Evolutionary conservation across 2,888 invertebrate species (phyloP).

Genomic region (Dysmachus trigonus): DNA sequence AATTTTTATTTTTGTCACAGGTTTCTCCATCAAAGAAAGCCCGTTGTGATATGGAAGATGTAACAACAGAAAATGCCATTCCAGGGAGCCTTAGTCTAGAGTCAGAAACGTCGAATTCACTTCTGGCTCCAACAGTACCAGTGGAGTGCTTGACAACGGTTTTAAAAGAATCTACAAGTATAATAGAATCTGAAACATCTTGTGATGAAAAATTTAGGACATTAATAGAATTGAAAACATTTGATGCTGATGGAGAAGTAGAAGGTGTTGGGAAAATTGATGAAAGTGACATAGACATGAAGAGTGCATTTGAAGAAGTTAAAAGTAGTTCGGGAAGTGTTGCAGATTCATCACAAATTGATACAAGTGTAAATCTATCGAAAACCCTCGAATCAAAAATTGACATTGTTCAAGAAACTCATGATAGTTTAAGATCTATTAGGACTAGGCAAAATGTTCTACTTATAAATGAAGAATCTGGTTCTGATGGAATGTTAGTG

Average conservation of each 20-base stretch:
- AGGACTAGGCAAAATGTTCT: constrained; percentile 44
- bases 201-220: constrained; percentile 25
- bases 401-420: constrained; percentile 63
- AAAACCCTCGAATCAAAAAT: constrained; percentile 60
- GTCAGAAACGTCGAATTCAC: constrained; percentile 7
- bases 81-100: constrained; percentile 37
- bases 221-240: neutral
- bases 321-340: neutral
- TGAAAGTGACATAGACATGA: neutral
- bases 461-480: constrained; percentile 64
- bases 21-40: neutral
- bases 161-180: constrained; percentile 15
- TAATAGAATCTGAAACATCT: constrained; percentile 27
- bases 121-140: neutral
- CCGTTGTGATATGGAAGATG: constrained; percentile 15
- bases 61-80: constrained; percentile 31
- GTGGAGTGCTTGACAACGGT: neutral
- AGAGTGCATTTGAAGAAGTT: neutral
- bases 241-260: neutral
- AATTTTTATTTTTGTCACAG: neutral
- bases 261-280: neutral
- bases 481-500: constrained; percentile 59
- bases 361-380: neutral
- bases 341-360: constrained; percentile 15
- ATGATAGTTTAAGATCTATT: constrained; percentile 38